These are phyloP conservation scores for Aphrophora alni DNA, from an alignment of 2,888 invertebrate genomes.

Conservation along the genomic window DNA sequence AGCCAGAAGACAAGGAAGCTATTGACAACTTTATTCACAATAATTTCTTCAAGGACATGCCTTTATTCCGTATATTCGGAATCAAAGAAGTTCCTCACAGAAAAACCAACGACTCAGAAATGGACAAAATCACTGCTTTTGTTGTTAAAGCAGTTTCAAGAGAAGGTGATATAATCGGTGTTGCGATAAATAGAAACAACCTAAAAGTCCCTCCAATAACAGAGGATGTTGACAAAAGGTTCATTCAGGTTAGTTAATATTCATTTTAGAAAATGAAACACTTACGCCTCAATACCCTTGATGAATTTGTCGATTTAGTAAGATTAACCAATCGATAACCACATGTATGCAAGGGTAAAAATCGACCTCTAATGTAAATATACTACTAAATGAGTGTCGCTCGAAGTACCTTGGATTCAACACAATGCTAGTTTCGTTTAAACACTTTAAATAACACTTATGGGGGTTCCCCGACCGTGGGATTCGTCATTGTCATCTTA, in stretches of 20 bases:
- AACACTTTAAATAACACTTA: no score
- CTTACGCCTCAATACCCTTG: no score
- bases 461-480: no score
- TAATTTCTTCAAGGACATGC: background rate
- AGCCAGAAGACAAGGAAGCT: background rate
- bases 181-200: background rate
- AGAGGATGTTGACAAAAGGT: background rate
- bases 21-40: background rate
- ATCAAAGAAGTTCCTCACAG: background rate
- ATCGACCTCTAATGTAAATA: no score
- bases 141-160: background rate
- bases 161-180: background rate
- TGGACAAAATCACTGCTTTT: background rate
- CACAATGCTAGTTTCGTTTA: no score
- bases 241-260: background rate
- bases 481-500: no score
- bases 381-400: no score
- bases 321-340: no score
- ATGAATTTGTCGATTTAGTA: no score
- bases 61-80: background rate
- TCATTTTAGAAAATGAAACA: no score
- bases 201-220: background rate
- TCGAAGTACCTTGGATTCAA: no score
- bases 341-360: no score
- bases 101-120: background rate